Evolutionary conservation across 1,140 invertebrate species (phyloP).

Genomic region (Diachasma alloeum): DNA sequence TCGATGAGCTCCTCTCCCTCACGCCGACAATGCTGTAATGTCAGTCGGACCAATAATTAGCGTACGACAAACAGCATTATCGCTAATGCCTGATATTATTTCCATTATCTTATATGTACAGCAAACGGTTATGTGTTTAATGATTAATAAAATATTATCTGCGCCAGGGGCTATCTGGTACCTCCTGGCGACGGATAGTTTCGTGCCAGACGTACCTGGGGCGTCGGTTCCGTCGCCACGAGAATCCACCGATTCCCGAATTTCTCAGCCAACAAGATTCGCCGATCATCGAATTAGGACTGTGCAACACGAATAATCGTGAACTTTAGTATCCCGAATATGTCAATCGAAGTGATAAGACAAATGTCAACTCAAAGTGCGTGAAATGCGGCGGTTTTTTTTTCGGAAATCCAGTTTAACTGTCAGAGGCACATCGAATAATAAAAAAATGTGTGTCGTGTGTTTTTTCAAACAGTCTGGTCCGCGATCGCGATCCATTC

Average conservation of each 20-base stretch:
- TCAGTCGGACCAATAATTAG: conserved; percentile 46
- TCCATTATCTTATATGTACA: conserved; percentile 53
- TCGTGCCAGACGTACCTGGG: conserved; percentile 41
- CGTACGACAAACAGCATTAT: conserved; percentile 52
- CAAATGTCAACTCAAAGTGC: neutral
- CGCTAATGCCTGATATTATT: conserved; percentile 55
- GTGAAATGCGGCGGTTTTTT: neutral
- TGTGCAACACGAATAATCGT: neutral
- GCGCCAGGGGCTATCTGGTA: conserved; percentile 38
- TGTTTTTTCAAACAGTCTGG: conserved; percentile 27
- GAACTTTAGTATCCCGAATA: neutral
- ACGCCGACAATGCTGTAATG: neutral
- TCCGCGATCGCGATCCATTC: conserved; percentile 9
- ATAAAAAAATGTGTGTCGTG: conserved; percentile 17
- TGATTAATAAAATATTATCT: conserved; percentile 59
- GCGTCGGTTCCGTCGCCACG: conserved; percentile 23
- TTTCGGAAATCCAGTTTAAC: neutral
- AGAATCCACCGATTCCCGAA: neutral
- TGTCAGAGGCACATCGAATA: neutral
- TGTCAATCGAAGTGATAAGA: neutral
- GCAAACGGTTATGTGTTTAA: conserved; percentile 52
- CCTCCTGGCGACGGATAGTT: conserved; percentile 50
- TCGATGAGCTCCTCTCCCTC: neutral
- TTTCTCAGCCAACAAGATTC: no score
- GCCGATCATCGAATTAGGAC: no score